These are phyloP conservation scores for Heliconius hewitsoni DNA, from an alignment of 1,140 invertebrate genomes.

Conservation along the genomic window DNA sequence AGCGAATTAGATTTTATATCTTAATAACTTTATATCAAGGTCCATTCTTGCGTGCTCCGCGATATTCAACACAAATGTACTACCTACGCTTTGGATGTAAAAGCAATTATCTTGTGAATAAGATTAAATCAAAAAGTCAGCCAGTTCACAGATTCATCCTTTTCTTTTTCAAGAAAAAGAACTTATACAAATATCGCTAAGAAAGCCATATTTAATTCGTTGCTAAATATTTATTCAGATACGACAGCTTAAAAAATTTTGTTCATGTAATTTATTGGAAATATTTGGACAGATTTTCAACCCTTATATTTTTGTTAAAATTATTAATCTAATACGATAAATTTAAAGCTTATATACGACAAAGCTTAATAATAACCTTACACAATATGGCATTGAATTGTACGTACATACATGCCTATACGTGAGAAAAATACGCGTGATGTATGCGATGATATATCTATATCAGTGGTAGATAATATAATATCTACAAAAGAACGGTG, in stretches of 20 bases:
- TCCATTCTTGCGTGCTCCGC: not conserved
- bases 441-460: slow-evolving; percentile 42
- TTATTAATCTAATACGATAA: slow-evolving; percentile 28
- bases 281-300: slow-evolving; percentile 39
- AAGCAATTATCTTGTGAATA: slow-evolving; percentile 19
- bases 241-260: not conserved
- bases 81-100: slow-evolving; percentile 7
- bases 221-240: not conserved
- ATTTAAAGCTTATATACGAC: slow-evolving; percentile 36
- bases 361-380: slow-evolving; percentile 35
- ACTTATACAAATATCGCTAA: not conserved
- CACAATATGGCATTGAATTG: slow-evolving; percentile 39
- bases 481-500: slow-evolving; percentile 56
- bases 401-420: slow-evolving; percentile 27
- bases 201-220: not conserved
- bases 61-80: not conserved
- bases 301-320: slow-evolving; percentile 25
- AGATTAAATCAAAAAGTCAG: slow-evolving; percentile 2
- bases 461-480: slow-evolving; percentile 64
- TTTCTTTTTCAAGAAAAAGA: not conserved
- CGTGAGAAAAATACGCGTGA: slow-evolving; percentile 20
- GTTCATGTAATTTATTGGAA: not conserved
- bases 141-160: not conserved
- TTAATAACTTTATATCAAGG: not conserved
- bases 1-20: slow-evolving; percentile 1